Evolutionary conservation across 2,888 invertebrate species (phyloP).

Genomic region (Siphonodentalium dalli): DNA sequence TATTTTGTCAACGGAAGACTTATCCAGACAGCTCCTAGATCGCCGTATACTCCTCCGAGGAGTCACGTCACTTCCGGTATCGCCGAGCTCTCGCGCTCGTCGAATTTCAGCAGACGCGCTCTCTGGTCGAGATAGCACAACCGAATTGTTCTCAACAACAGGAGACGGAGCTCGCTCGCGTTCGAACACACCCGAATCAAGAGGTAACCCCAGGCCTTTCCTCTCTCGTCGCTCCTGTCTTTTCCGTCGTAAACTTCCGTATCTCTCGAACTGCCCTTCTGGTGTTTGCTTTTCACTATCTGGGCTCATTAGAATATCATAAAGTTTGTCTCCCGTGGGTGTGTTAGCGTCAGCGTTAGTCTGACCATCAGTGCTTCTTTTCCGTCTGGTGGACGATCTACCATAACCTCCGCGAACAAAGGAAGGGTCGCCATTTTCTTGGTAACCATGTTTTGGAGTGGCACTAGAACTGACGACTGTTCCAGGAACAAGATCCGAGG

Average conservation of each 20-base stretch:
- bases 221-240: constrained; percentile 39
- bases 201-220: constrained; percentile 25
- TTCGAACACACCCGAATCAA: constrained; percentile 35
- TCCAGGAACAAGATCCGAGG: constrained; percentile 20
- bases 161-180: constrained; percentile 58
- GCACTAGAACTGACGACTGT: constrained; percentile 15
- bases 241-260: constrained; percentile 48
- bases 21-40: too few species aligned
- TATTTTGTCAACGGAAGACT: too few species aligned
- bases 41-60: too few species aligned
- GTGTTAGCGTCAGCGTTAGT: constrained; percentile 32
- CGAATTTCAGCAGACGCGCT: too few species aligned
- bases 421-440: constrained; percentile 18
- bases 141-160: constrained; percentile 33
- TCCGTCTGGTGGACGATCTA: constrained; percentile 36
- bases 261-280: constrained; percentile 43
- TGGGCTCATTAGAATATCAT: constrained; percentile 46
- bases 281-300: constrained; percentile 30
- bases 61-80: too few species aligned
- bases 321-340: constrained; percentile 41
- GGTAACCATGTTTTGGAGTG: too few species aligned
- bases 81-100: too few species aligned
- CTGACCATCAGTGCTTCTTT: constrained; percentile 22
- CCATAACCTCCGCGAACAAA: constrained; percentile 45
- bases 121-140: too few species aligned